Evolutionary conservation across 2,113 vertebrate species (phyloP).

Genomic region (Cyprinodon tularosa): DNA sequence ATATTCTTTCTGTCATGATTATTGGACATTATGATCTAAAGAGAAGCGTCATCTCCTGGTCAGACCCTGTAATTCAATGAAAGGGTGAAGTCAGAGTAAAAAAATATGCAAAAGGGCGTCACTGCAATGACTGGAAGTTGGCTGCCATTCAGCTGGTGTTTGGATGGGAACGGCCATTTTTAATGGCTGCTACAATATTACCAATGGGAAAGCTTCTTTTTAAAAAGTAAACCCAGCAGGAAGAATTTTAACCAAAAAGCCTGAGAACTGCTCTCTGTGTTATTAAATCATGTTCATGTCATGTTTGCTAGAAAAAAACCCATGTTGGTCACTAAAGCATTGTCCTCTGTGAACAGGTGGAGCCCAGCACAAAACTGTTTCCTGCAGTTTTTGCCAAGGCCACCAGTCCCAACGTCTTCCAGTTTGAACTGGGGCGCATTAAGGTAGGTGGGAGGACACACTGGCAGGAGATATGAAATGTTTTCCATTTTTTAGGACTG

Average conservation of each 20-base stretch:
- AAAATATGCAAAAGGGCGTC: too few species aligned
- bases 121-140: too few species aligned
- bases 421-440: constrained; percentile 93
- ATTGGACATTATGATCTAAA: too few species aligned
- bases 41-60: too few species aligned
- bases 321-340: background rate
- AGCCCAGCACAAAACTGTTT: constrained; percentile 95
- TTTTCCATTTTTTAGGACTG: background rate
- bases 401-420: constrained; percentile 93
- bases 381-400: constrained; percentile 96
- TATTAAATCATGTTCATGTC: background rate
- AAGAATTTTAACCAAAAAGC: background rate
- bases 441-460: constrained; percentile 81
- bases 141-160: too few species aligned
- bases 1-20: too few species aligned
- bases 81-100: too few species aligned
- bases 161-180: too few species aligned
- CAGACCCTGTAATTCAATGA: too few species aligned
- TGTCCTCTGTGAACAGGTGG: constrained; percentile 81
- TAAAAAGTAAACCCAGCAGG: too few species aligned
- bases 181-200: too few species aligned
- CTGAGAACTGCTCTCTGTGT: background rate
- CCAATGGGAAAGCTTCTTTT: too few species aligned
- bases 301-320: background rate
- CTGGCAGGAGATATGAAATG: background rate